A percentile compares a stretch with the other conserved stretches of the same genome.
Conservation (phyloP, 2,888 invertebrate species). For the Phaedon cochleariae region DNA sequence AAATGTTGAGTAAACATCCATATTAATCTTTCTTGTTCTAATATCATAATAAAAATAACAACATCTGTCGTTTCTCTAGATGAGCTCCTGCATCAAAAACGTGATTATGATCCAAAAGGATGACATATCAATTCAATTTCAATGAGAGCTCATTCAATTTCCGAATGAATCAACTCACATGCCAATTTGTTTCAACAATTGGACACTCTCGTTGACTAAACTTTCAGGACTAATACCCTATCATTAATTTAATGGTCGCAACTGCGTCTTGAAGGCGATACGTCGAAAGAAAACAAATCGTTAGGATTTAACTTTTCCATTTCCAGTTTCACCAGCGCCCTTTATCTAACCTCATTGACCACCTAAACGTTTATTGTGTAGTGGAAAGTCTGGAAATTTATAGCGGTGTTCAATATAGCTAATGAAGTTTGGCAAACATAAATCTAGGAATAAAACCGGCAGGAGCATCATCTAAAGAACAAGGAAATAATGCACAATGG, state of each 20-base stretch:
- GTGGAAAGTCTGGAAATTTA: constrained; percentile 58
- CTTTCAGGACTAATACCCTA: not conserved
- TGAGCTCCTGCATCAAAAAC: too few species aligned
- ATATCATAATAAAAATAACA: too few species aligned
- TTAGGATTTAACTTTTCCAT: constrained; percentile 59
- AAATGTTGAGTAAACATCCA: too few species aligned
- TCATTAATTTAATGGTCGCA: constrained; percentile 48
- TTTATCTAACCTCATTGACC: constrained; percentile 60
- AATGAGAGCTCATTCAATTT: too few species aligned
- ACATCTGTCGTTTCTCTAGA: too few species aligned
- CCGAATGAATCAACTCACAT: too few species aligned
- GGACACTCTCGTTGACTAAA: not conserved
- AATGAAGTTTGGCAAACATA: constrained; percentile 60
- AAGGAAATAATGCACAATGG: constrained; percentile 47
- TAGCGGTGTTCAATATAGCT: constrained; percentile 60
- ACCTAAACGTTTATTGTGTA: constrained; percentile 59
- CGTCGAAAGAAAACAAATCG: constrained; percentile 55
- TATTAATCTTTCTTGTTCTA: too few species aligned
- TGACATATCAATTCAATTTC: too few species aligned
- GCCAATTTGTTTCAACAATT: too few species aligned
- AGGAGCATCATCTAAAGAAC: constrained; percentile 48
- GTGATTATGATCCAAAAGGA: too few species aligned
- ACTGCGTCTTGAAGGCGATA: constrained; percentile 49
- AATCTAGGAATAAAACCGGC: constrained; percentile 52
- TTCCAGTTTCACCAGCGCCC: constrained; percentile 56